Evolutionary conservation across 2,797 vertebrate genomes (phyloP).

Genomic region (Gymnodraco acuticeps): DNA sequence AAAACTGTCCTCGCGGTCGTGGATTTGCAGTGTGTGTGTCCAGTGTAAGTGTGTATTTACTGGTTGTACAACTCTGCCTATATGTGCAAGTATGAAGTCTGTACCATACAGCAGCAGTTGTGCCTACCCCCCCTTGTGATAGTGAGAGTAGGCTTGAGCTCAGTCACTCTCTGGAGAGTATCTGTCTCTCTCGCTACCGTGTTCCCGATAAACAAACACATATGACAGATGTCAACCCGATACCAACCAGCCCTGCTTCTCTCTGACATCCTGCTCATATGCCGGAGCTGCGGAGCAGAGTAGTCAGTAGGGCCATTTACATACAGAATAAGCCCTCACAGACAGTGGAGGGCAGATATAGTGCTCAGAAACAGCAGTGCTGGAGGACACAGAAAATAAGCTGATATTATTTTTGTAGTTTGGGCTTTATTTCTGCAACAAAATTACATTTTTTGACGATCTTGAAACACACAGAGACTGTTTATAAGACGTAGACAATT

Average conservation of each 20-base stretch:
- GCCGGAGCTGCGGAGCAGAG: constrained; percentile 23
- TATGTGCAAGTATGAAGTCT: constrained; percentile 19
- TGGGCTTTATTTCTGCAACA: not conserved
- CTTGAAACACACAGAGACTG: not conserved
- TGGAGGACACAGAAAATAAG: not conserved
- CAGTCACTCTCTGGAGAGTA: constrained; percentile 50
- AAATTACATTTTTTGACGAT: not conserved
- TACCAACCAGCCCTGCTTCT: constrained; percentile 42
- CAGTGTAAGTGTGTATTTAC: not conserved
- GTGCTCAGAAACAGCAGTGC: not conserved
- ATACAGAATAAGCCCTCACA: constrained; percentile 9
- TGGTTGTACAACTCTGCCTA: not conserved
- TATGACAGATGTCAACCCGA: constrained; percentile 73
- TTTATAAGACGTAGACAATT: no score
- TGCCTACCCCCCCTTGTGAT: constrained; percentile 7
- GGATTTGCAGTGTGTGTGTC: constrained; percentile 16
- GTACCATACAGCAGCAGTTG: constrained; percentile 24
- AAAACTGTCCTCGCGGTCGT: not conserved
- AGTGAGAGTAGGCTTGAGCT: constrained; percentile 37
- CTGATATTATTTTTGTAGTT: not conserved
- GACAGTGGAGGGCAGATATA: not conserved
- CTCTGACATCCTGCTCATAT: constrained; percentile 28
- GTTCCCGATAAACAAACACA: constrained; percentile 72
- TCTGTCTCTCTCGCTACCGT: constrained; percentile 54
- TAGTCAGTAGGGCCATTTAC: constrained; percentile 35